A percentile compares a stretch with the other conserved stretches of the same genome.
These are phyloP conservation scores for Henicopernis longicauda DNA, from an alignment of 2,113 vertebrate species.

Conservation along the genomic window DNA sequence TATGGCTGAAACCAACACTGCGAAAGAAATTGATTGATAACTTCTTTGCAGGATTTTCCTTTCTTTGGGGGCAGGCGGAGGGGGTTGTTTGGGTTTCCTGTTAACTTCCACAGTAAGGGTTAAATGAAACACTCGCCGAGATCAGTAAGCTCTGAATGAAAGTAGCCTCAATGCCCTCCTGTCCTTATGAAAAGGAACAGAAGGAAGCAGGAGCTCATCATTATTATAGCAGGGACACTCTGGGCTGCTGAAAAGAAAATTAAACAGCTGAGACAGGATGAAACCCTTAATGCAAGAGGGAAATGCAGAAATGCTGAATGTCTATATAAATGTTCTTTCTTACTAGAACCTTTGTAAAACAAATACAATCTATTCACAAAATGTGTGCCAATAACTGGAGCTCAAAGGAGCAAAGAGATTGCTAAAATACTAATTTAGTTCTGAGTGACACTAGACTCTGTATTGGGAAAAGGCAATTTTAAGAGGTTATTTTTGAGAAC, in stretches of 20 bases:
- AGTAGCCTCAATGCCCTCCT: background rate
- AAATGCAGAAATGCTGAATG: background rate
- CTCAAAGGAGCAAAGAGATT: background rate
- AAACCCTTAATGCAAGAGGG: slow-evolving; percentile 10
- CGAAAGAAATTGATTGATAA: background rate
- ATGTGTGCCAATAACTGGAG: background rate
- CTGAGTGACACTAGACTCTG: background rate
- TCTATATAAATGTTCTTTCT: background rate
- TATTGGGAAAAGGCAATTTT: background rate
- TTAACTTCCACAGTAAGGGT: background rate
- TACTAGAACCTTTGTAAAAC: slow-evolving; percentile 22
- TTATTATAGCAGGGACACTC: slow-evolving; percentile 21
- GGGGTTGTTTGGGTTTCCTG: background rate
- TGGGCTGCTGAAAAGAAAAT: slow-evolving; percentile 48
- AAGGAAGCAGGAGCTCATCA: background rate
- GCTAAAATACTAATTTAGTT: background rate
- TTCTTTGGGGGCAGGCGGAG: background rate
- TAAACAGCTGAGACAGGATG: slow-evolving; percentile 55
- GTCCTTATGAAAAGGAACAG: background rate
- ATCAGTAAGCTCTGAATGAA: background rate
- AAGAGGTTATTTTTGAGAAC: background rate
- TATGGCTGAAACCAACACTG: background rate
- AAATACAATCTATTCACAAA: slow-evolving; percentile 46
- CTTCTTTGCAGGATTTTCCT: background rate
- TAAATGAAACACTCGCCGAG: background rate